A percentile compares a stretch with the other conserved stretches of the same genome.
These are phyloP conservation scores for Cheilosia urbana DNA, from an alignment of 2,888 invertebrate species.

Conservation along the genomic window DNA sequence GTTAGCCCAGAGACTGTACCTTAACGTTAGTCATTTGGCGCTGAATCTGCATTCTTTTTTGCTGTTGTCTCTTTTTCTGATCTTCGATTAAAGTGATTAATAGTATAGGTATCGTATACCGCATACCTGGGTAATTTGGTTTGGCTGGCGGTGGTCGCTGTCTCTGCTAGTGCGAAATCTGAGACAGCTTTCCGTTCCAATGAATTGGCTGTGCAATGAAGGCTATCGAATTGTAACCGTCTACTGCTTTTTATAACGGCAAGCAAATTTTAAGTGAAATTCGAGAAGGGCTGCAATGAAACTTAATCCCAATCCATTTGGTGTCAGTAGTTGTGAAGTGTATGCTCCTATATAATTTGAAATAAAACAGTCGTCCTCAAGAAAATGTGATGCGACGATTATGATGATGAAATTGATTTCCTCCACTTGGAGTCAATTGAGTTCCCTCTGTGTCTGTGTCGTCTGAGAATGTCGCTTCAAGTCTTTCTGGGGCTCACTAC, in stretches of 20 bases:
- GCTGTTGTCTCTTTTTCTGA: slow-evolving; percentile 11
- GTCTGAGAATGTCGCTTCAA: slow-evolving; percentile 56
- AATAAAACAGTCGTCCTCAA: background rate
- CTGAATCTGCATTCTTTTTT: slow-evolving; percentile 14
- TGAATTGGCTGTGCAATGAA: slow-evolving; percentile 46
- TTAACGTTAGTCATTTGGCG: slow-evolving; percentile 44
- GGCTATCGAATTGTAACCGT: slow-evolving; percentile 33
- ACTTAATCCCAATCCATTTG: slow-evolving; percentile 5
- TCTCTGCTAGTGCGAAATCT: slow-evolving; percentile 46
- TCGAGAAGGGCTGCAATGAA: slow-evolving; percentile 15
- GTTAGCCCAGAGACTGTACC: slow-evolving; percentile 53
- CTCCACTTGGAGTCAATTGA: slow-evolving; percentile 44
- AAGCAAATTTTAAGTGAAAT: slow-evolving; percentile 20
- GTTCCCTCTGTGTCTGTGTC: slow-evolving; percentile 26
- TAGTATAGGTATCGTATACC: background rate
- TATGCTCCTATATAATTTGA: background rate
- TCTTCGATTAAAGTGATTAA: slow-evolving; percentile 25
- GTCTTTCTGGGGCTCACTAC: background rate
- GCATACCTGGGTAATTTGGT: background rate
- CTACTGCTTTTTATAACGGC: slow-evolving; percentile 13
- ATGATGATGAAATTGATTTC: slow-evolving; percentile 30
- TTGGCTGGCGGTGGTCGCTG: background rate
- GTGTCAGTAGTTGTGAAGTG: background rate
- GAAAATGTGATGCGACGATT: slow-evolving; percentile 15
- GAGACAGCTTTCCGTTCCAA: slow-evolving; percentile 48